These are phyloP conservation scores for Zaprionus kolodkinae DNA, from an alignment of 1,140 invertebrate genomes.

Conservation along the genomic window DNA sequence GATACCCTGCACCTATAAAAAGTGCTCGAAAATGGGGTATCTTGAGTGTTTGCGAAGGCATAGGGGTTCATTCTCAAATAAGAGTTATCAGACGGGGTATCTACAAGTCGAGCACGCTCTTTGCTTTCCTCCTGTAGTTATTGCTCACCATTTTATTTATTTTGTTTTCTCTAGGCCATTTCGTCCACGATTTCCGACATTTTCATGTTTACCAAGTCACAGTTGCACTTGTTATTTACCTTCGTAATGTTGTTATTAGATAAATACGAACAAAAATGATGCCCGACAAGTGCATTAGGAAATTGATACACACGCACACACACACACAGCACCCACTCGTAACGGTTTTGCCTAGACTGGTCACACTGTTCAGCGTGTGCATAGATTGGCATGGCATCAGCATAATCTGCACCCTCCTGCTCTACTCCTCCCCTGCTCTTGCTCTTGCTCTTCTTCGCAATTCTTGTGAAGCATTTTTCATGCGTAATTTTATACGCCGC, in stretches of 20 bases:
- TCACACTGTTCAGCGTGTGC: slow-evolving; percentile 13
- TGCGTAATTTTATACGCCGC: slow-evolving; percentile 66
- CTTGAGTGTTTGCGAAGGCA: background rate
- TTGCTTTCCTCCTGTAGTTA: background rate
- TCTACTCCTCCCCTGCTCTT: background rate
- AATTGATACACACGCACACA: slow-evolving; percentile 32
- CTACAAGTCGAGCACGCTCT: background rate
- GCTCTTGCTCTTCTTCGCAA: background rate
- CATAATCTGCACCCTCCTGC: background rate
- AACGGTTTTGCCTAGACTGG: background rate
- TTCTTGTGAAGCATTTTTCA: slow-evolving; percentile 14
- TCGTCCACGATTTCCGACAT: slow-evolving; percentile 58
- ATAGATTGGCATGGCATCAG: slow-evolving; percentile 10
- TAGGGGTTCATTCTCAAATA: no score
- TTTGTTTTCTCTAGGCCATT: slow-evolving; percentile 62
- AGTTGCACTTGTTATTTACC: slow-evolving; percentile 53
- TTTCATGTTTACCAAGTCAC: slow-evolving; percentile 42
- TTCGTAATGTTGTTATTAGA: slow-evolving; percentile 47
- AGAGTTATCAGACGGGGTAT: background rate
- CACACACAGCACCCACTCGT: slow-evolving; percentile 10
- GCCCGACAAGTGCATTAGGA: slow-evolving; percentile 65
- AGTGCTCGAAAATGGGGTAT: background rate
- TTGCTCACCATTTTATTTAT: slow-evolving; percentile 34
- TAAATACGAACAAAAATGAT: slow-evolving; percentile 51
- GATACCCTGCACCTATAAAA: background rate